phyloP scores from a whole-genome alignment of 2,888 invertebrate species.

The Selenia dentaria region DNA sequence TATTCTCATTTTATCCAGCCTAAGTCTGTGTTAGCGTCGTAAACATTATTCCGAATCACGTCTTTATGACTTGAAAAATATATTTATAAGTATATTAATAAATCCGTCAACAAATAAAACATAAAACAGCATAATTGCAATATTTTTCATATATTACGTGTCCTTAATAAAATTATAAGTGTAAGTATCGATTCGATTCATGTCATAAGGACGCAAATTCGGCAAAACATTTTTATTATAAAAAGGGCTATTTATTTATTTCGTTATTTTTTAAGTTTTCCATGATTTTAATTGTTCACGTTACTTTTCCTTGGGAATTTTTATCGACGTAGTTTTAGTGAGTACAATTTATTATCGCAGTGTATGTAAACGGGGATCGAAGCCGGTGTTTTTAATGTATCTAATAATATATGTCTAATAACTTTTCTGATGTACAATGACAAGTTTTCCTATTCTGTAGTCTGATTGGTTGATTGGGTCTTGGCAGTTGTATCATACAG shows the following conservation, averaged over 20 bases:
- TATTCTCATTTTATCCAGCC: constrained; percentile 67
- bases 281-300: constrained; percentile 82
- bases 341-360: constrained; percentile 18
- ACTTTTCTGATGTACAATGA: not conserved
- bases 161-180: constrained; percentile 22
- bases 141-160: constrained; percentile 24
- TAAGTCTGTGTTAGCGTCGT: constrained; percentile 64
- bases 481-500: no score
- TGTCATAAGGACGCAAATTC: constrained; percentile 50
- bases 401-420: constrained; percentile 4
- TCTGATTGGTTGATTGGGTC: not conserved
- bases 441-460: not conserved
- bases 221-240: constrained; percentile 51
- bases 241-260: constrained; percentile 80
- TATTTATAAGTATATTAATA: constrained; percentile 21
- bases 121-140: constrained; percentile 26
- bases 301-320: constrained; percentile 80
- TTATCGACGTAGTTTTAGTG: constrained; percentile 75
- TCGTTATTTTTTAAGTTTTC: constrained; percentile 82
- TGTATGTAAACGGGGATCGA: constrained; percentile 19
- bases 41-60: constrained; percentile 52
- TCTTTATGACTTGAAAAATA: constrained; percentile 51
- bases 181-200: constrained; percentile 26
- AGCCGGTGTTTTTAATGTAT: constrained; percentile 7
- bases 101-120: constrained; percentile 21